Conservation (phyloP, 1,140 invertebrate genomes). For the Drosophila lacertosa region DNA sequence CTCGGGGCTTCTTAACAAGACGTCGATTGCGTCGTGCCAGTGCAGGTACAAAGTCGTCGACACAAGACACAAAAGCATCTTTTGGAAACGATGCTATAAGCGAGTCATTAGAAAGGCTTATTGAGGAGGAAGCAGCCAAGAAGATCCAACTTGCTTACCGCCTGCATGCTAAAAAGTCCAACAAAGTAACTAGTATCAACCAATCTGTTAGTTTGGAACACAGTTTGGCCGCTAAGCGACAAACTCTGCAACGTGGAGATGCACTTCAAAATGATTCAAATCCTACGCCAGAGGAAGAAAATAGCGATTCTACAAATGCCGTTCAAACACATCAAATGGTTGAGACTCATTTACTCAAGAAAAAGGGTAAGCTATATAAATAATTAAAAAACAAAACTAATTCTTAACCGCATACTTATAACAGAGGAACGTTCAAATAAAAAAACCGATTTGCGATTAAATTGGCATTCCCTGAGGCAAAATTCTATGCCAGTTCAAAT, state of each 20-base stretch:
- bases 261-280: constrained; percentile 74
- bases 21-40: constrained; percentile 67
- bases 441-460: constrained; percentile 41
- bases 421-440: constrained; percentile 21
- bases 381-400: neutral
- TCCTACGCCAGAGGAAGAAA: constrained; percentile 74
- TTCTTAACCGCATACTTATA: neutral
- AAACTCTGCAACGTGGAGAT: constrained; percentile 76
- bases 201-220: constrained; percentile 50
- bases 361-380: constrained; percentile 32
- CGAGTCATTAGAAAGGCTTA: constrained; percentile 77
- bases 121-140: constrained; percentile 73
- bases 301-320: constrained; percentile 28
- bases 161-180: constrained; percentile 43
- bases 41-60: constrained; percentile 67
- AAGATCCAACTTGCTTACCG: constrained; percentile 67
- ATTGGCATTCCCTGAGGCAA: constrained; percentile 66
- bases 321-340: constrained; percentile 5
- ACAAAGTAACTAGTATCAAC: constrained; percentile 24
- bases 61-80: constrained; percentile 65
- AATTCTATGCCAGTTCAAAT: constrained; percentile 84
- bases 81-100: constrained; percentile 81
- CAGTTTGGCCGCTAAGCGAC: constrained; percentile 63
- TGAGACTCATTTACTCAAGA: neutral
- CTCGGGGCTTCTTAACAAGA: constrained; percentile 66